Evolutionary conservation across 2,113 vertebrate genomes (phyloP).

Genomic region (Chroicocephalus ridibundus): DNA sequence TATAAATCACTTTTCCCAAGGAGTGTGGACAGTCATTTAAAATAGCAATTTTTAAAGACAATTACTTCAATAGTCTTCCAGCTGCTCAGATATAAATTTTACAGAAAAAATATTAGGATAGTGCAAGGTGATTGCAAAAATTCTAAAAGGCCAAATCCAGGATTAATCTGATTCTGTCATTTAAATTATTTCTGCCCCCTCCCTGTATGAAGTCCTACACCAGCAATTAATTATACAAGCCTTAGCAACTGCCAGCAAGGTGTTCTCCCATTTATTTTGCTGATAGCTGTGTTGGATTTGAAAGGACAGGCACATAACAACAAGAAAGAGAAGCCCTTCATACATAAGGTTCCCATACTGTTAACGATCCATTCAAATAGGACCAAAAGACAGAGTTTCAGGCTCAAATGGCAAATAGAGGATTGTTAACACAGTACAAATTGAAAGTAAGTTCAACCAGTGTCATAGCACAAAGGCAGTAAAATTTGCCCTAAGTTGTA

Average conservation of each 20-base stretch:
- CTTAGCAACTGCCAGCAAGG: not conserved
- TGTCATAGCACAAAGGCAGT: not conserved
- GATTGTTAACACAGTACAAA: not conserved
- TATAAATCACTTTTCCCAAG: not conserved
- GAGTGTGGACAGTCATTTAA: not conserved
- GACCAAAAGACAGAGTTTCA: not conserved
- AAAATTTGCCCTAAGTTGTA: not conserved
- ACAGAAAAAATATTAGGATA: not conserved
- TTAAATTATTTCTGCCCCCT: not conserved
- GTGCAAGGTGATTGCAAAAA: constrained; percentile 23
- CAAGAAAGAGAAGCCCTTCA: not conserved
- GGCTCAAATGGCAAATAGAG: not conserved
- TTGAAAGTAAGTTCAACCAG: not conserved
- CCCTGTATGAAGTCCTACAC: not conserved
- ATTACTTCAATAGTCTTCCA: constrained; percentile 29
- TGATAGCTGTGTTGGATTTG: not conserved
- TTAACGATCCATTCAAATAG: not conserved
- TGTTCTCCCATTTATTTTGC: not conserved
- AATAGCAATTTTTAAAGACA: constrained; percentile 15
- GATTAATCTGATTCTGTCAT: not conserved
- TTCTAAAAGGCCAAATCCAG: not conserved
- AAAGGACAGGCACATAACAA: not conserved
- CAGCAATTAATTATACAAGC: not conserved
- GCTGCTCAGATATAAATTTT: not conserved
- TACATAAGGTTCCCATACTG: not conserved